phyloP scores from a whole-genome alignment of 2,113 vertebrate genomes.

The Nothoprocta perdicaria region DNA sequence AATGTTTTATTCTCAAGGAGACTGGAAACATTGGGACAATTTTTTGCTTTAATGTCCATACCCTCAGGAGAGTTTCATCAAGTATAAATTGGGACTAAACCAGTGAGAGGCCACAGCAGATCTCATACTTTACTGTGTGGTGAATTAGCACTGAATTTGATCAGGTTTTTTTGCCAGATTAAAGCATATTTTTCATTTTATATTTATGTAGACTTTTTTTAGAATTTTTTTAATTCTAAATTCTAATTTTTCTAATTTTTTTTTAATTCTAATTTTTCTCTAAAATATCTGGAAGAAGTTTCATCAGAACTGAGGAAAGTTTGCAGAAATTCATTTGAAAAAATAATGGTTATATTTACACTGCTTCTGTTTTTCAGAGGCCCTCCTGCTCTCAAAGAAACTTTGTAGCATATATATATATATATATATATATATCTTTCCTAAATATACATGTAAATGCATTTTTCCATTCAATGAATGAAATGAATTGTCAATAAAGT shows the following conservation, averaged over 20 bases:
- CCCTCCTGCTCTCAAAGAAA: neutral
- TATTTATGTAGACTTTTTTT: neutral
- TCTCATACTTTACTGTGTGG: neutral
- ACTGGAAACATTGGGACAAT: conserved; percentile 9
- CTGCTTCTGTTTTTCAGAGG: neutral
- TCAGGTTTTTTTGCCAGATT: neutral
- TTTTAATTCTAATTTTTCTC: too few species aligned
- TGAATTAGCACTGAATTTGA: neutral
- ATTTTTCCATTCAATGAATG: neutral
- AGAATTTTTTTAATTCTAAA: too few species aligned
- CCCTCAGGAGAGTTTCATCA: neutral
- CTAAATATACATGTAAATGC: too few species aligned
- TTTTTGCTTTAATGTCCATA: neutral
- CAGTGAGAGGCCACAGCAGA: neutral
- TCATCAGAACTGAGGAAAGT: neutral
- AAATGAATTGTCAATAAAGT: neutral
- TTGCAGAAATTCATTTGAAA: neutral
- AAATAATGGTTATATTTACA: neutral
- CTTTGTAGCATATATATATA: neutral
- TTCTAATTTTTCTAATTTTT: too few species aligned
- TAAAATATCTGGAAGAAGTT: neutral
- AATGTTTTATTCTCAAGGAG: neutral
- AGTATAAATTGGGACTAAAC: neutral
- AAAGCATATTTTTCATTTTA: neutral
- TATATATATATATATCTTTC: neutral